Percentiles rank a stretch among this genome's conserved stretches.
These are phyloP conservation scores for Heterodera filipjevi DNA, from an alignment of 2,888 invertebrate species.

Conservation along the genomic window DNA sequence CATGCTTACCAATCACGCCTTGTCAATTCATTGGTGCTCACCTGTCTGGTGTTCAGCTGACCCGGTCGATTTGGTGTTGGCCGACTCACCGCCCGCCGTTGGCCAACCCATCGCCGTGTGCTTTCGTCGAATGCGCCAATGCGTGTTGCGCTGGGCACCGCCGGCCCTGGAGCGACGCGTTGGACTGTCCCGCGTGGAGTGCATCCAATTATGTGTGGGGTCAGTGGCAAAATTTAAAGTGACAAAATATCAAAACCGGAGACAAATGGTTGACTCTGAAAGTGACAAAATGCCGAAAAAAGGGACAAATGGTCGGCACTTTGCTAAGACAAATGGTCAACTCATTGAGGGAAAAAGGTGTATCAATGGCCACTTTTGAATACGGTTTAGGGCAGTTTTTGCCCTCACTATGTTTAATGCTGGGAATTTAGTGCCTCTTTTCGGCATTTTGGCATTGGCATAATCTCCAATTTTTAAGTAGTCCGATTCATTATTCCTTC, in stretches of 20 bases:
- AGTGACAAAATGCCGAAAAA: background rate
- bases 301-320: background rate
- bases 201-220: background rate
- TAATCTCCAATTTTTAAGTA: background rate
- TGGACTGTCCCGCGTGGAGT: background rate
- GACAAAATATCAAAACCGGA: background rate
- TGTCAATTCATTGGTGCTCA: no score
- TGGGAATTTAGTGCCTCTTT: no score
- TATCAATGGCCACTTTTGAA: no score
- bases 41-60: background rate
- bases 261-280: background rate
- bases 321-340: no score
- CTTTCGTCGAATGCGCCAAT: constrained; percentile 28
- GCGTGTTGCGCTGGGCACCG: constrained; percentile 21
- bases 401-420: no score
- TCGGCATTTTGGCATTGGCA: no score
- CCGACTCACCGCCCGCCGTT: background rate
- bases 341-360: no score
- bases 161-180: constrained; percentile 22
- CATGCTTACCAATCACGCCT: no score
- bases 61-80: constrained; percentile 4
- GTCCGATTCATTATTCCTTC: background rate
- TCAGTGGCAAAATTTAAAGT: background rate
- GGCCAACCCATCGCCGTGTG: constrained; percentile 11
- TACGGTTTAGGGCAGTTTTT: no score